Base-by-base conservation (phyloP, 1,140 invertebrate species). In the Pachyrhynchus sulphureomaculatus region DNA sequence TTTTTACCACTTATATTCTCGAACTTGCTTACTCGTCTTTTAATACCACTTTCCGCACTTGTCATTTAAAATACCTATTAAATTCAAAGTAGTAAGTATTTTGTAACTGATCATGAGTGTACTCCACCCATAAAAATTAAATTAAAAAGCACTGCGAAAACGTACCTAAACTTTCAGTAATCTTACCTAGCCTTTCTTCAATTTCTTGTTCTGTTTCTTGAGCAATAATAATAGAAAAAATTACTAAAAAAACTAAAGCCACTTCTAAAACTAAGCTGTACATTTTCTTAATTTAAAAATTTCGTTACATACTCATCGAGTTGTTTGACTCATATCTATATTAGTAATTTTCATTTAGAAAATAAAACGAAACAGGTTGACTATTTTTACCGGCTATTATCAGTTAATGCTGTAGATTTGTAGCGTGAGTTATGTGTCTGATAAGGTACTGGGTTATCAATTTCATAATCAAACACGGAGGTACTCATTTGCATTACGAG, bases 141-240 rank as follows among this genome's bases (percentile, higher is more conserved):
- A 4, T 4, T 8, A 4, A 39, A 17, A 13, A 39, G 4, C 6
- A 39, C 4, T 9, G 13, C 6, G 4, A 21, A 6, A 44, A 59
- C 57, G 13, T 51, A 59, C 57, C 57, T 59, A 59, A 37, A 17
- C 13, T 33, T 59, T 59, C 57, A 17, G 57, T 59, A 18, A 59
- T 49, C 57, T 59, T 59, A 59, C 45, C 57, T 59, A 49, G 34
- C 26, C 36, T 49, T 15, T 49, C 57, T 23, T 48, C 42, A 15
- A 49, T n/a, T 9, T 48, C n/a, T 9, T 32, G 13, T 10, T 42
- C 57, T 24, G 32, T 33, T 47, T 57, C 34, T 36, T 18, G 41
- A 5, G 32, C 13, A 4, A 2, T 26, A 2, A 41, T 24, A 36
- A 21, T 6, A 12, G 6, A n/a, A 15, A 34, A 17, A 53, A 17